These are phyloP conservation scores for Tryphoninae sp. DNA, from an alignment of 2,888 invertebrate species.

Conservation along the genomic window DNA sequence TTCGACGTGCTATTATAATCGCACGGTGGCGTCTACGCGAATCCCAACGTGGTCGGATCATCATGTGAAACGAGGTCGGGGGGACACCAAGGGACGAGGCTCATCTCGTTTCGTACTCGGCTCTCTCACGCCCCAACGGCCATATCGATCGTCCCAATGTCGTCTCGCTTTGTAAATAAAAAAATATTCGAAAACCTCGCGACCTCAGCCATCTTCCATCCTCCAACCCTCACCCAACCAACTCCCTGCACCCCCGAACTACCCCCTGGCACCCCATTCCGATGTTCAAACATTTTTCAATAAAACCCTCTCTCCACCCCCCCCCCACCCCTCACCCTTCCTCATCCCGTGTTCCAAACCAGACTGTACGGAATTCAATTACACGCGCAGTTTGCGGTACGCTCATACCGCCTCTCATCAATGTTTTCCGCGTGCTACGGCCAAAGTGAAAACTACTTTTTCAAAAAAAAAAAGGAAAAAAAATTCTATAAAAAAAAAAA, in stretches of 20 bases:
- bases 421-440: neutral
- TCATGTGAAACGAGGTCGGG: slow-evolving; percentile 38
- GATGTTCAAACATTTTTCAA: slow-evolving; percentile 56
- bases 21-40: neutral
- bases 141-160: slow-evolving; percentile 42
- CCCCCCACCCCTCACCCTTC: neutral
- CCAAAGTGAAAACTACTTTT: too few species aligned
- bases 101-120: slow-evolving; percentile 29
- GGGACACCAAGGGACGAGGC: slow-evolving; percentile 20
- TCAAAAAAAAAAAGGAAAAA: neutral
- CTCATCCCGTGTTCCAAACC: slow-evolving; percentile 52
- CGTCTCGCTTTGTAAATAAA: slow-evolving; percentile 36
- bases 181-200: slow-evolving; percentile 30
- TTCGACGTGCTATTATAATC: neutral
- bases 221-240: neutral
- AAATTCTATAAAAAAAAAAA: neutral
- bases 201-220: too few species aligned
- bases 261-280: slow-evolving; percentile 12
- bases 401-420: slow-evolving; percentile 45
- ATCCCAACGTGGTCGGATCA: neutral
- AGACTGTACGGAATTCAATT: slow-evolving; percentile 49
- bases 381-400: slow-evolving; percentile 43
- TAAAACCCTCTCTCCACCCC: slow-evolving; percentile 13
- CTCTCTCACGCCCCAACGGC: neutral
- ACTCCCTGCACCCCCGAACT: neutral